phyloP scores from a whole-genome alignment of 2,113 vertebrate species.

The Physeter macrocephalus region DNA sequence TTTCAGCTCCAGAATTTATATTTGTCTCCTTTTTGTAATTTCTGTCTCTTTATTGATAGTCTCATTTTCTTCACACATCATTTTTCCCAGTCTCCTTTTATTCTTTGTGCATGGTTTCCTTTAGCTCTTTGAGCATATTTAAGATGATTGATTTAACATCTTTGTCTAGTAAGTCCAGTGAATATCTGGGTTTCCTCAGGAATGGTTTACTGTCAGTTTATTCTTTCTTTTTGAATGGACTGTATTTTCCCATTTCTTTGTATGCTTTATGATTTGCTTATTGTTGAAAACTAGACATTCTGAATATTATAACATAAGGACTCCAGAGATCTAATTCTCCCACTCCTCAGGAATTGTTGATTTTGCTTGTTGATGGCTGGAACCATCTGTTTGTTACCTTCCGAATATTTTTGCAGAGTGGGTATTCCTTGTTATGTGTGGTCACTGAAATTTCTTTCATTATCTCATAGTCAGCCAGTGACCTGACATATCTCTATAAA shows the following conservation, averaged over 20 bases:
- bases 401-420: background rate
- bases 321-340: background rate
- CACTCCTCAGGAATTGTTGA: background rate
- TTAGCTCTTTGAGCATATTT: background rate
- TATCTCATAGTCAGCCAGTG: background rate
- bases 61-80: background rate
- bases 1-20: background rate
- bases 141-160: background rate
- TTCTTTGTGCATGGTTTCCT: background rate
- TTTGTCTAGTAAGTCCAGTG: background rate
- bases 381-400: background rate
- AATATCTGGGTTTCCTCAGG: background rate
- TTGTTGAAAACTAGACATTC: background rate
- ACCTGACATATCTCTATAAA: background rate
- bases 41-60: background rate
- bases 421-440: background rate
- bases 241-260: background rate
- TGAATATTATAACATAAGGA: background rate
- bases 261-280: background rate
- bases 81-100: background rate
- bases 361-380: background rate
- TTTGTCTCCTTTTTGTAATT: background rate
- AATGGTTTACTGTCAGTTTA: background rate
- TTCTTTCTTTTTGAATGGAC: background rate
- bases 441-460: background rate